Evolutionary conservation across 2,113 vertebrate genomes (phyloP).

Genomic region (Myrmecobius fasciatus): DNA sequence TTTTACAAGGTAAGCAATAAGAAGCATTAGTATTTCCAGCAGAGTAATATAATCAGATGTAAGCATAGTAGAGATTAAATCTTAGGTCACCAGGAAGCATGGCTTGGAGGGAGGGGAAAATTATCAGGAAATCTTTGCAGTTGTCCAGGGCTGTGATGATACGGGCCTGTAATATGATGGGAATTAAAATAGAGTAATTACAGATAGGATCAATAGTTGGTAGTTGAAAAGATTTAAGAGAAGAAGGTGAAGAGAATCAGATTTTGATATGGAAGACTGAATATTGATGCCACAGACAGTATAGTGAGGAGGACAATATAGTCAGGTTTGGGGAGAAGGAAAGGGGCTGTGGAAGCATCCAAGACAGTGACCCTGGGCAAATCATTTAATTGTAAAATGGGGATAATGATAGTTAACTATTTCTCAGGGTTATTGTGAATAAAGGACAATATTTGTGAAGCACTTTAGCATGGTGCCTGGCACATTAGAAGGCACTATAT

Average conservation of each 20-base stretch:
- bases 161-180: neutral
- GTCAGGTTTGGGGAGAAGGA: neutral
- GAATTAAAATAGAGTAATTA: neutral
- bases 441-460: neutral
- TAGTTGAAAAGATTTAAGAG: neutral
- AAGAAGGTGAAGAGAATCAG: neutral
- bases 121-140: neutral
- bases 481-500: neutral
- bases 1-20: neutral
- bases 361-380: neutral
- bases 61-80: neutral
- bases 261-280: neutral
- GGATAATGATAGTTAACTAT: no score
- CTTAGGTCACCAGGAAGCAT: neutral
- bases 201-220: neutral
- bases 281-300: neutral
- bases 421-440: no score
- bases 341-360: no score
- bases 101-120: neutral
- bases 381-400: neutral
- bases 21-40: neutral
- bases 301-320: neutral
- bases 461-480: slow-evolving; percentile 10
- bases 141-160: neutral
- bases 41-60: neutral